phyloP scores from a whole-genome alignment of 2,888 invertebrate species.

The Troides aeacus region DNA sequence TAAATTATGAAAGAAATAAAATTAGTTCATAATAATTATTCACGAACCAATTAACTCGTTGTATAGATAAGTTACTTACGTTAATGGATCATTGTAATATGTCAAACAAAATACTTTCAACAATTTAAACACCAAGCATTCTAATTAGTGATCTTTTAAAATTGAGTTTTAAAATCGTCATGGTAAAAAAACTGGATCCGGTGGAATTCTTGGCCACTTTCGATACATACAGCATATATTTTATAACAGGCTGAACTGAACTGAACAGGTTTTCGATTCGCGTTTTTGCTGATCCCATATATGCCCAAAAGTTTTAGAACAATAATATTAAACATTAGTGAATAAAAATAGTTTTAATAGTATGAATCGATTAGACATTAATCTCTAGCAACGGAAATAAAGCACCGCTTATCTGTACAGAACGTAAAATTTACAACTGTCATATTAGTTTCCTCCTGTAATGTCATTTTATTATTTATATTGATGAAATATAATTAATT shows the following conservation, averaged over 20 bases:
- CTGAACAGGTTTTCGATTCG: constrained; percentile 32
- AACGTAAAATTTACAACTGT: neutral
- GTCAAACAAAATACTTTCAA: neutral
- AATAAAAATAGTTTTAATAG: constrained; percentile 1
- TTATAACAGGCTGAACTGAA: constrained; percentile 25
- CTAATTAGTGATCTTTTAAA: constrained; percentile 2
- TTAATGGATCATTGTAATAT: neutral
- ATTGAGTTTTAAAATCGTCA: constrained; percentile 12
- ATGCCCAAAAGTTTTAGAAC: constrained; percentile 29
- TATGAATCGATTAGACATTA: no score
- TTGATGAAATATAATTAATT: no score
- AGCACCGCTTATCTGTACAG: neutral
- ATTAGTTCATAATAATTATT: neutral
- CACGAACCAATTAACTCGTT: no score
- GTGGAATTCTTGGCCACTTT: constrained; percentile 40
- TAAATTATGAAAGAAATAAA: neutral
- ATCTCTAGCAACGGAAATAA: no score
- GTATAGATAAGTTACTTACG: no score
- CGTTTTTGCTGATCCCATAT: constrained; percentile 24
- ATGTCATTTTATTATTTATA: no score
- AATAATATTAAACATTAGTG: constrained; percentile 11
- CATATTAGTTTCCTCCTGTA: no score
- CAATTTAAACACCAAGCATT: neutral
- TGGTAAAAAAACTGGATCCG: constrained; percentile 33
- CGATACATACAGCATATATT: constrained; percentile 32